Base-by-base conservation (phyloP, 92 coral and sea anemone species). In the Blastomussa wellsi region DNA sequence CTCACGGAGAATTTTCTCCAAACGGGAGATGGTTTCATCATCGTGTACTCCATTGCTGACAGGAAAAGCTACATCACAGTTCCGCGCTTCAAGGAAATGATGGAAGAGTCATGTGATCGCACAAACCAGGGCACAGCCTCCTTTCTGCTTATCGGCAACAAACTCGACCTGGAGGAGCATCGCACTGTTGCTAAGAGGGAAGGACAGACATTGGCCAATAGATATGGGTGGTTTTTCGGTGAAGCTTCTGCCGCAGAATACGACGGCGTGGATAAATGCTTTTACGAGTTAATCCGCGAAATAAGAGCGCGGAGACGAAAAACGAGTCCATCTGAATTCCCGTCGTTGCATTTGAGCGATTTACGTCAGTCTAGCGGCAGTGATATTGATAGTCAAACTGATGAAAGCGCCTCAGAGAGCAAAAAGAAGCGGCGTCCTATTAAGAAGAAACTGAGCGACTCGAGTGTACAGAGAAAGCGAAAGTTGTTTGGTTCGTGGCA, bases 211-310 rank as follows among this genome's bases (percentile, higher is more conserved):
- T 70, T 92, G 79, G 97, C 93, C 9, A 80, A 79, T 14, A 88
- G 86, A 79, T 86, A 92, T 73, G 95, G 92, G 26, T 94, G 97
- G 97, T 79, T 82, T 42, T 94, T 94, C 67, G 90, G 89, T 14
- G 95, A 94, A 49, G 91, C 91, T 2, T 92, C 97, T 15, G 97
- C 97, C 6, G 92, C 92, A 26, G 91, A 79, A 37, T 81, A 93
- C 66, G 84, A 81, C 29, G 95, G 88, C 24, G 94, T 92, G 32
- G 89, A 88, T 60, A 84, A 84, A 33, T 77, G 81, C 16, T 91
- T 94, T 78, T 87, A 82, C 71, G 95, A 90, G 35, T 67, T 94
- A 67, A 85, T 91, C 55, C 92, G 94, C 35, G 89, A 91, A 44
- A 86, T 91, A 33, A 85, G 87, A 75, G 88, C 81, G 51, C 86